Conservation (phyloP, 2,113 vertebrate genomes). For the Setophaga kirtlandii region DNA sequence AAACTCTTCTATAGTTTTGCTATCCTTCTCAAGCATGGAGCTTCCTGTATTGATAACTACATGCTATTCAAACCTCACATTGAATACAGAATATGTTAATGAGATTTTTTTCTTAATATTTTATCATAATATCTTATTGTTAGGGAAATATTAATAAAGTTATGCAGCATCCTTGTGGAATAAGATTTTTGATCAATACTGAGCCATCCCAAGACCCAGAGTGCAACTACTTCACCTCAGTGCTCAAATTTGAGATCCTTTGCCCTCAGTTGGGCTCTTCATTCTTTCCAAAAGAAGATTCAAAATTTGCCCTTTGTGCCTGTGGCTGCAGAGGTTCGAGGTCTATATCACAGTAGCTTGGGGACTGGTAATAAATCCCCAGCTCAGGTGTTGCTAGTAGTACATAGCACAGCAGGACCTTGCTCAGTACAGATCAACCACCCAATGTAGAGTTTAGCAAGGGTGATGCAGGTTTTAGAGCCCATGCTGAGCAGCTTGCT, state of each 20-base stretch:
- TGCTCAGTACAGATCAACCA: neutral
- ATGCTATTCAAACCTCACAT: neutral
- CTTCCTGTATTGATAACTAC: neutral
- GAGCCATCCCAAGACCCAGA: neutral
- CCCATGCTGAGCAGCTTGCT: neutral
- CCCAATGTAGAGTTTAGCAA: neutral
- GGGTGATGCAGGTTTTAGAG: neutral
- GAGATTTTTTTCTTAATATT: neutral
- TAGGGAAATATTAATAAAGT: neutral
- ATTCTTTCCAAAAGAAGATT: neutral
- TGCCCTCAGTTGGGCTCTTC: neutral
- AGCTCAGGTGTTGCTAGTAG: neutral
- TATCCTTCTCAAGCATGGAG: neutral
- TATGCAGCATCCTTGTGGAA: neutral
- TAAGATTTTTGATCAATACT: neutral
- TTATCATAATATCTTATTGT: neutral
- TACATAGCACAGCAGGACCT: neutral
- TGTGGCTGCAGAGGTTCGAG: neutral
- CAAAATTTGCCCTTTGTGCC: neutral
- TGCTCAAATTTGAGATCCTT: neutral
- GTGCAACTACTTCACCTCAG: neutral
- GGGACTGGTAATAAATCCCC: neutral
- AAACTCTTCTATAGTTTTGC: neutral
- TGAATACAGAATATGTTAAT: neutral
- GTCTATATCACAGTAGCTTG: neutral